phyloP scores from a whole-genome alignment of 1,140 invertebrate species.

The Lycorma delicatula region DNA sequence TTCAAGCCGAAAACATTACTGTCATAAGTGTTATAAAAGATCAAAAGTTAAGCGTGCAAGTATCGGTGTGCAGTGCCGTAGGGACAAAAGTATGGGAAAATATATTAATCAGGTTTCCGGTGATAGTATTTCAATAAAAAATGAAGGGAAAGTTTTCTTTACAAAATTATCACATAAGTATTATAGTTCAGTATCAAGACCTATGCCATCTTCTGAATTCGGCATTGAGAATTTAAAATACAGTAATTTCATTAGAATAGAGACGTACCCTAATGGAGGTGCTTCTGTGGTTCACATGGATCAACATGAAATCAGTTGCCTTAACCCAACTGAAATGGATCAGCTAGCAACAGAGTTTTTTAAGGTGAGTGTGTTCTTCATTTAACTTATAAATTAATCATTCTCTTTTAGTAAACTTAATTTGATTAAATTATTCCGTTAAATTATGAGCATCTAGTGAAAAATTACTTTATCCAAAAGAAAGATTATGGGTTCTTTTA shows the following conservation, averaged over 20 bases:
- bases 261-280: constrained; percentile 93
- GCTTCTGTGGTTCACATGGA: constrained; percentile 86
- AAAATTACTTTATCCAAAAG: too few species aligned
- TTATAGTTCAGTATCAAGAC: constrained; percentile 38
- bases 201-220: constrained; percentile 34
- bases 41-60: constrained; percentile 50
- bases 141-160: constrained; percentile 22
- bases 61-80: constrained; percentile 51
- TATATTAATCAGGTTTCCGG: constrained; percentile 22
- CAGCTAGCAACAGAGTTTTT: constrained; percentile 85
- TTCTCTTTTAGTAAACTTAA: constrained; percentile 3
- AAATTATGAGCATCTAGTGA: too few species aligned
- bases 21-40: constrained; percentile 49
- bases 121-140: constrained; percentile 20
- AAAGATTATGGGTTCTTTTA: too few species aligned
- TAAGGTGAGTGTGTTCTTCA: constrained; percentile 45
- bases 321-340: constrained; percentile 64
- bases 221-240: constrained; percentile 55
- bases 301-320: constrained; percentile 78
- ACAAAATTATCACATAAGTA: constrained; percentile 37
- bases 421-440: too few species aligned
- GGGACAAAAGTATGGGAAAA: constrained; percentile 38
- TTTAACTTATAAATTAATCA: constrained; percentile 2
- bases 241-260: constrained; percentile 70
- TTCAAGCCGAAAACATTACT: constrained; percentile 38